Evolutionary conservation across 2,113 vertebrate genomes (phyloP).

Genomic region (Athene cunicularia): DNA sequence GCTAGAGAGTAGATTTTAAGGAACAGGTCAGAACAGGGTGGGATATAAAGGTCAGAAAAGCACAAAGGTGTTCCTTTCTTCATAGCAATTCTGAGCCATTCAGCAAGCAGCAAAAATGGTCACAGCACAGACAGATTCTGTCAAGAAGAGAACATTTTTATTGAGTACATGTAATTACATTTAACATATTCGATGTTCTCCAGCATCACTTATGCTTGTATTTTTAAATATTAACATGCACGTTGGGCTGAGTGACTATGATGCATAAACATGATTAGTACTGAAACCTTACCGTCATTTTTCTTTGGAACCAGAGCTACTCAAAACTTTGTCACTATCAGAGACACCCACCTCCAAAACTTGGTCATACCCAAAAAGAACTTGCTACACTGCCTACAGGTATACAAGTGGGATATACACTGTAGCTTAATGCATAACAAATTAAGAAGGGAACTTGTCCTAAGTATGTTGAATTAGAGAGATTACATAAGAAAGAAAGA

Average conservation of each 20-base stretch:
- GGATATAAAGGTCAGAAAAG: neutral
- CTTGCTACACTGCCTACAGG: neutral
- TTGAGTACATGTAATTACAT: fast-evolving
- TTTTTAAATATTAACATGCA: neutral
- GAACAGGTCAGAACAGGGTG: neutral
- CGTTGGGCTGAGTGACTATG: neutral
- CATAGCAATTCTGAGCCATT: neutral
- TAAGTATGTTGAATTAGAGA: neutral
- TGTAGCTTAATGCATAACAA: neutral
- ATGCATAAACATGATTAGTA: neutral
- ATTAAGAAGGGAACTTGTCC: neutral
- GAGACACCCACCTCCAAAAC: neutral
- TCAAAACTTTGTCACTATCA: neutral
- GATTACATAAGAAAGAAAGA: neutral
- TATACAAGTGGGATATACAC: neutral
- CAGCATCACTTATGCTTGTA: neutral
- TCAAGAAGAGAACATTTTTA: neutral
- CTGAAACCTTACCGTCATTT: neutral
- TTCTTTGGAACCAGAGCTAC: neutral
- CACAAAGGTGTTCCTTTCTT: neutral
- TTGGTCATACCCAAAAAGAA: neutral
- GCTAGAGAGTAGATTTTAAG: neutral
- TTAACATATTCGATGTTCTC: neutral
- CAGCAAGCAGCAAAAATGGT: neutral
- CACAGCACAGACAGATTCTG: neutral